phyloP scores from a whole-genome alignment of 2,797 vertebrate species.

The Gymnothorax javanicus region DNA sequence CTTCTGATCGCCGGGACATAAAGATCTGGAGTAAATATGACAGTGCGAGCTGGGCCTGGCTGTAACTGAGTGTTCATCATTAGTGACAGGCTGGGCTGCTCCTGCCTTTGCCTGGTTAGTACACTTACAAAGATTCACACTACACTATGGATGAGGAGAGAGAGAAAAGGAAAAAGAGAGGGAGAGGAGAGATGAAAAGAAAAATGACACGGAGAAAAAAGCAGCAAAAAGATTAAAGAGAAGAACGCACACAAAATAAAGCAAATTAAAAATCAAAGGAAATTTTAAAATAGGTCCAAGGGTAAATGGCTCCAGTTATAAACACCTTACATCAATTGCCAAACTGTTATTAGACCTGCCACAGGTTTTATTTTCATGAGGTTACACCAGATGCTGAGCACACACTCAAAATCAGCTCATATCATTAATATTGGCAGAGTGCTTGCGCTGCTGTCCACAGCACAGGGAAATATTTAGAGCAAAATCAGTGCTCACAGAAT shows the following conservation, averaged over 20 bases:
- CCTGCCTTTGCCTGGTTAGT: conserved; percentile 50
- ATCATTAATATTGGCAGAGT: neutral
- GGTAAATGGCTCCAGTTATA: conserved; percentile 21
- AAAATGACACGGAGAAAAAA: neutral
- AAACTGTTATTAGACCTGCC: neutral
- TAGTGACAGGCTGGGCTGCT: conserved; percentile 77
- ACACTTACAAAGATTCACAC: conserved; percentile 46
- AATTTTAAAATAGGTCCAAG: neutral
- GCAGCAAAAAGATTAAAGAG: neutral
- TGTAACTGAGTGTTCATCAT: conserved; percentile 77
- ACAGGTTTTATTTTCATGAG: neutral
- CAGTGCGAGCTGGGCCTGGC: conserved; percentile 59
- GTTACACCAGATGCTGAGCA: neutral
- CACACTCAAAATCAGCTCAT: neutral
- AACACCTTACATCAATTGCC: neutral
- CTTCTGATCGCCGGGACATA: conserved; percentile 28
- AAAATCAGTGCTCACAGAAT: neutral
- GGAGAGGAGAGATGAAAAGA: conserved; percentile 2
- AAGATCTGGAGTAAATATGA: conserved; percentile 73
- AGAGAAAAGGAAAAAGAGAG: conserved; percentile 60
- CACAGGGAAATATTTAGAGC: neutral
- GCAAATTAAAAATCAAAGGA: neutral
- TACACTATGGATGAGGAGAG: conserved; percentile 46
- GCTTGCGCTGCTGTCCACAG: neutral
- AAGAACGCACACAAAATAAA: neutral